Percentiles rank a stretch among this genome's conserved stretches.
phyloP scores from a whole-genome alignment of 2,113 vertebrate genomes.

The Urocolius indicus region DNA sequence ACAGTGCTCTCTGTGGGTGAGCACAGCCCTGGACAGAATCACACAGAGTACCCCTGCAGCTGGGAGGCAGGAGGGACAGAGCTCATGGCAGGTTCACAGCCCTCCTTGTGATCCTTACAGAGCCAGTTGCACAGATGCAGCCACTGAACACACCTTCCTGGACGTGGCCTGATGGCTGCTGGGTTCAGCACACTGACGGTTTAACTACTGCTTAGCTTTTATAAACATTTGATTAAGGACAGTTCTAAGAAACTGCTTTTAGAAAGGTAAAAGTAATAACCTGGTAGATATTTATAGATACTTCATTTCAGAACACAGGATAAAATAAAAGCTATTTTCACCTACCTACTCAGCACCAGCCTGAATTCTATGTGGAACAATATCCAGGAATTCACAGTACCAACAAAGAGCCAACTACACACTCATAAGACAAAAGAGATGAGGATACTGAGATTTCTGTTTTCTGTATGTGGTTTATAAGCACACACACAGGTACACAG shows the following conservation, averaged over 20 bases:
- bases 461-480: background rate
- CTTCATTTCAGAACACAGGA: background rate
- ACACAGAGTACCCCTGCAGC: too few relatives aligned
- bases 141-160: background rate
- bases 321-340: background rate
- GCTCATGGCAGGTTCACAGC: background rate
- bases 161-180: background rate
- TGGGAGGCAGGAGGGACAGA: background rate
- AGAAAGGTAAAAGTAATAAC: background rate
- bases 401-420: background rate
- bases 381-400: background rate
- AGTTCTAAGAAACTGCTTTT: background rate
- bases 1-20: background rate
- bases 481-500: background rate
- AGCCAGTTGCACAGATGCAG: background rate
- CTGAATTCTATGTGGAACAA: background rate
- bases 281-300: background rate
- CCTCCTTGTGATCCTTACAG: too few relatives aligned
- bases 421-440: background rate
- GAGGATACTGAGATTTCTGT: background rate
- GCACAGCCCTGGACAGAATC: background rate
- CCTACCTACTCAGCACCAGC: background rate
- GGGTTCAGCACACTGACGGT: background rate
- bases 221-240: background rate
- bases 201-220: background rate